Conservation (phyloP, 2,113 vertebrate genomes). For the Notechis scutatus region DNA sequence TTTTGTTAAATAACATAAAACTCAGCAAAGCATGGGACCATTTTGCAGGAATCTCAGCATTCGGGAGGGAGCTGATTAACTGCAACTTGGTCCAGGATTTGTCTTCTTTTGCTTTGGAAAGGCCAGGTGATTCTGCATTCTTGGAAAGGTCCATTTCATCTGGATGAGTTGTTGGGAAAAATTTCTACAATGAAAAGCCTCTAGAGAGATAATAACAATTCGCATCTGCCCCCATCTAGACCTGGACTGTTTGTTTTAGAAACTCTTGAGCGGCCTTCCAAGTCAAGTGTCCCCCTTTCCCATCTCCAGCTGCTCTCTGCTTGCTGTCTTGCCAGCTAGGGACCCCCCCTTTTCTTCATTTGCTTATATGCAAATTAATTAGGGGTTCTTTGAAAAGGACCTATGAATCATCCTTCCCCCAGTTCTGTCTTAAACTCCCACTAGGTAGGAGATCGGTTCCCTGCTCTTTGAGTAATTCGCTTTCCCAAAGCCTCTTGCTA, state of each 20-base stretch:
- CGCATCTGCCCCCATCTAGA: not conserved
- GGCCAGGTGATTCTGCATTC: not conserved
- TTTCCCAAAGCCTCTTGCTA: conserved; percentile 20
- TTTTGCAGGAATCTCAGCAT: not conserved
- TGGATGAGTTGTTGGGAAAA: not conserved
- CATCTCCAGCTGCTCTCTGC: not conserved
- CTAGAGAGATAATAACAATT: not conserved
- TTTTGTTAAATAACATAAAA: not conserved
- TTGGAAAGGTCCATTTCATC: not conserved
- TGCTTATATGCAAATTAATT: not conserved
- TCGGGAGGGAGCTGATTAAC: not conserved
- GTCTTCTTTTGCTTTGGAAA: not conserved
- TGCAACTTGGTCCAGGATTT: not conserved
- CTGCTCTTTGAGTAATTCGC: not conserved
- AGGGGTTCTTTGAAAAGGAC: not conserved
- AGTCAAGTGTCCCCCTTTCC: not conserved
- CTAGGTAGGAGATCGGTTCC: not conserved
- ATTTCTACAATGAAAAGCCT: not conserved
- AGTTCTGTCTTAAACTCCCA: not conserved
- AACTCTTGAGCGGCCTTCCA: not conserved
- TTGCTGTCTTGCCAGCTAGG: not conserved
- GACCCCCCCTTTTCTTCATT: not conserved
- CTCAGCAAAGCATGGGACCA: not conserved
- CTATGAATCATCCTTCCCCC: not conserved
- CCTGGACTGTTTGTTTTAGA: not conserved